These are phyloP conservation scores for Drosophila nr. perissopoda DNA, from an alignment of 2,888 invertebrate genomes.

Conservation along the genomic window DNA sequence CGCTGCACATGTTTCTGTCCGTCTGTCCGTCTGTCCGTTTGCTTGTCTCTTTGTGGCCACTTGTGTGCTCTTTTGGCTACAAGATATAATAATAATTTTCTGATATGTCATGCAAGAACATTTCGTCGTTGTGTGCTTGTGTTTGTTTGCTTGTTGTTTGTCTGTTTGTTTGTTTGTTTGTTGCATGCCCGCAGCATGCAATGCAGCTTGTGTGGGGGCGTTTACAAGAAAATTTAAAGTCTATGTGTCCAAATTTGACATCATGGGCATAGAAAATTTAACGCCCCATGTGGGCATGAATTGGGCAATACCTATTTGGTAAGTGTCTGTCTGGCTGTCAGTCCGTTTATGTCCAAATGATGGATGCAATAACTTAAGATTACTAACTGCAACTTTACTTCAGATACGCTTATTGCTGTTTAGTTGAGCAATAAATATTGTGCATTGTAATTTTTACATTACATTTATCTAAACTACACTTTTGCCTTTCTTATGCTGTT, in stretches of 20 bases:
- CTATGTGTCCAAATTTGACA: constrained; percentile 52
- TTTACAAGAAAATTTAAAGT: constrained; percentile 38
- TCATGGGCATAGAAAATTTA: constrained; percentile 37
- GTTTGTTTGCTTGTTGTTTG: constrained; percentile 12
- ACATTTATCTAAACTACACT: neutral
- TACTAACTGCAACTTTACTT: neutral
- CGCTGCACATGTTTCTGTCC: constrained; percentile 19
- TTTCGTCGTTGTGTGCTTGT: constrained; percentile 26
- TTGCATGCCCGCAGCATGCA: constrained; percentile 7
- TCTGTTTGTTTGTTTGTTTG: constrained; percentile 11
- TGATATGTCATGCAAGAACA: constrained; percentile 75
- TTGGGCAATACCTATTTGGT: constrained; percentile 39
- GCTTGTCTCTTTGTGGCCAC: constrained; percentile 50
- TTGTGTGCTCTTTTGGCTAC: constrained; percentile 66
- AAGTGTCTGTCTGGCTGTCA: constrained; percentile 2
- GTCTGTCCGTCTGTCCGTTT: constrained; percentile 14
- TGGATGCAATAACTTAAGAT: constrained; percentile 24
- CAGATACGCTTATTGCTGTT: neutral
- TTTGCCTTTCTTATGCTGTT: neutral
- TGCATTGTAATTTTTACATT: constrained; percentile 3
- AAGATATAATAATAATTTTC: constrained; percentile 77
- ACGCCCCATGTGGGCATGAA: constrained; percentile 45
- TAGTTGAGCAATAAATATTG: neutral
- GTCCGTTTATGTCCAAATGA: constrained; percentile 8
- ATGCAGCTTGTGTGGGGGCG: constrained; percentile 48